Conservation (phyloP, 2,113 vertebrate genomes). For the Brachypteracias leptosomus region DNA sequence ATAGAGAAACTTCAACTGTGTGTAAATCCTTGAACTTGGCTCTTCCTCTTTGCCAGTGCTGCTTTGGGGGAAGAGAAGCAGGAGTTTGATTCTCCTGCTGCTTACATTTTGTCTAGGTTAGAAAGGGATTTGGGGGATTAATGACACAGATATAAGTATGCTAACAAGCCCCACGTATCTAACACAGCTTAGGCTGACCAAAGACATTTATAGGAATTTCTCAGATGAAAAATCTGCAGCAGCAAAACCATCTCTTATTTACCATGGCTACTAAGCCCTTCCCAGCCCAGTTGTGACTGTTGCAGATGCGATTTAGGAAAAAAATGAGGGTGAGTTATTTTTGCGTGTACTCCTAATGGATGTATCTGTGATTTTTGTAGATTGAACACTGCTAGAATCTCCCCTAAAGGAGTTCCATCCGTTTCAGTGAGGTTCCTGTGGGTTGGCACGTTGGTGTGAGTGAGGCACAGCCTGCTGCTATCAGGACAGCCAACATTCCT, state of each 20-base stretch:
- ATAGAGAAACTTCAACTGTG: background rate
- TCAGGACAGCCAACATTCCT: conserved; percentile 63
- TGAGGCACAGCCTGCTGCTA: conserved; percentile 22
- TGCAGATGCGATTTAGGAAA: conserved; percentile 40
- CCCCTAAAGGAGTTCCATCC: background rate
- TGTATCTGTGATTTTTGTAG: background rate
- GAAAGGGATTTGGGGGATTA: background rate
- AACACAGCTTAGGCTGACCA: background rate
- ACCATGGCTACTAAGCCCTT: conserved; percentile 27
- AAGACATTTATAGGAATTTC: conserved; percentile 26
- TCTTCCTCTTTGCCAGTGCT: background rate
- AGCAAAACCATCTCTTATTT: conserved; percentile 45
- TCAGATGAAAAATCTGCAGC: conserved; percentile 34
- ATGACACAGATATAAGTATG: background rate
- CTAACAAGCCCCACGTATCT: background rate
- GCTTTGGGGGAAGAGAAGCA: background rate
- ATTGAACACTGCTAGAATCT: background rate
- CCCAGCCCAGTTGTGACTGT: background rate
- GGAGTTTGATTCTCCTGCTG: background rate
- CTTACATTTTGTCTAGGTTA: background rate
- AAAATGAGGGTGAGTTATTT: conserved; percentile 18
- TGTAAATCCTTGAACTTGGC: background rate
- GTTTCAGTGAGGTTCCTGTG: conserved; percentile 28
- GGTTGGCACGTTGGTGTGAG: background rate
- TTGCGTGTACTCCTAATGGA: background rate